Base-by-base conservation (phyloP, 2,113 vertebrate species). In the Rhizomys pruinosus region DNA sequence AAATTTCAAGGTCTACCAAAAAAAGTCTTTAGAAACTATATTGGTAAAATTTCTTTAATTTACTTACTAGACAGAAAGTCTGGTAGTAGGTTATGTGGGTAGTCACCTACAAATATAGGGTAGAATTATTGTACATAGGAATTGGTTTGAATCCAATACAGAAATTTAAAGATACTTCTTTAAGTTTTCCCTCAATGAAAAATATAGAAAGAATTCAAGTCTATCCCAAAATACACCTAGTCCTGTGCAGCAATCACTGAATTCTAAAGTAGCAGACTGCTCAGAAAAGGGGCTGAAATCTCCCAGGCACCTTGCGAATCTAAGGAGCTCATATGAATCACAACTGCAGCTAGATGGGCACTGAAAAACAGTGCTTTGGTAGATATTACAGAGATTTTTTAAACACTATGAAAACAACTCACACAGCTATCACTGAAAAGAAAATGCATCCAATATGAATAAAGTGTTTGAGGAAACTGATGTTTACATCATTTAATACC, bases 21-120 rank as follows among this genome's bases (percentile, higher is more conserved):
- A 64, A 90, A 96, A 87, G 90, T 90, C 95, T 95, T 95, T 93
- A 92, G 94, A 52, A 95, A 84, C 84, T 84, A 93, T 94, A 93
- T 96, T 95, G 68, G 78, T 89, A 93, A 89, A 63, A 97, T 90
- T 37, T 71, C 73, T 96, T 97, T 97, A 96, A 97, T 97, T 96
- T 93, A 95, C 90, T 95, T 94, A 91, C 90, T 76, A 88, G 69
- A 94, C 39, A 78, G 57, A 93, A 93, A 96, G 77, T 22, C 80
- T 66, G 47, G 61, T 34, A 85, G 61, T 34, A 85, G 32, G 57
- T 87, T 95, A 94, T 80, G 61, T 90, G 66, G 37, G 71, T 59
- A 92, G 93, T 59, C 81, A 39, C 91, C 92, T 93, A 89, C n/a
- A 96, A 76, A 85, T 63, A 69, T 87, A 89, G 69, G 74, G 44